Conservation (phyloP, 2,797 vertebrate genomes). For the Sebastes minor region DNA sequence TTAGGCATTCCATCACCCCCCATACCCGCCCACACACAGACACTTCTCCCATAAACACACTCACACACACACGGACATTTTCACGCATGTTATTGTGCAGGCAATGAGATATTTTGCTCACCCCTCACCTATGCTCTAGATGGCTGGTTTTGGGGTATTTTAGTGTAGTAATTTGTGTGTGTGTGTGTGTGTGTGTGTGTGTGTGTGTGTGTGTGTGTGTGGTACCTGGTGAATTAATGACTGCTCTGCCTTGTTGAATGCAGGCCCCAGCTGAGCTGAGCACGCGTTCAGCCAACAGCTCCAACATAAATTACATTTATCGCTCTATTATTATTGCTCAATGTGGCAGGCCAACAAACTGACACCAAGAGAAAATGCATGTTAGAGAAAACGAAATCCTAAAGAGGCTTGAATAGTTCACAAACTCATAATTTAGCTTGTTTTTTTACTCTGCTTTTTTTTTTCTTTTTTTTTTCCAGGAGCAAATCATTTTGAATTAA, state of each 20-base stretch:
- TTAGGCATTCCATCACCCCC: constrained; percentile 64
- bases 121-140: constrained; percentile 58
- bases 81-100: constrained; percentile 59
- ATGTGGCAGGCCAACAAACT: constrained; percentile 61
- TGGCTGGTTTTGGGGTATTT: constrained; percentile 61
- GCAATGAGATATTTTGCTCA: constrained; percentile 52
- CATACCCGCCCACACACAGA: constrained; percentile 65
- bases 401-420: constrained; percentile 19
- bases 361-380: constrained; percentile 35
- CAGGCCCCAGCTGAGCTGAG: constrained; percentile 72
- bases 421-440: constrained; percentile 18
- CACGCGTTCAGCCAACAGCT: constrained; percentile 65
- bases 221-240: constrained; percentile 75
- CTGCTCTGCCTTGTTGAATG: constrained; percentile 58
- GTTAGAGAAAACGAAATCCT: constrained; percentile 15
- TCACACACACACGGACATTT: constrained; percentile 59
- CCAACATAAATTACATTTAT: constrained; percentile 74
- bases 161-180: constrained; percentile 46
- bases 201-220: constrained; percentile 25
- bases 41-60: constrained; percentile 73
- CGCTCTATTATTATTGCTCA: constrained; percentile 66
- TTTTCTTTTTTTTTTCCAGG: not conserved
- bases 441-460: not conserved
- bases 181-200: constrained; percentile 17
- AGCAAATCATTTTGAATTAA: not conserved